Evolutionary conservation across 2,888 invertebrate species (phyloP).

Genomic region (Candidula unifasciata): DNA sequence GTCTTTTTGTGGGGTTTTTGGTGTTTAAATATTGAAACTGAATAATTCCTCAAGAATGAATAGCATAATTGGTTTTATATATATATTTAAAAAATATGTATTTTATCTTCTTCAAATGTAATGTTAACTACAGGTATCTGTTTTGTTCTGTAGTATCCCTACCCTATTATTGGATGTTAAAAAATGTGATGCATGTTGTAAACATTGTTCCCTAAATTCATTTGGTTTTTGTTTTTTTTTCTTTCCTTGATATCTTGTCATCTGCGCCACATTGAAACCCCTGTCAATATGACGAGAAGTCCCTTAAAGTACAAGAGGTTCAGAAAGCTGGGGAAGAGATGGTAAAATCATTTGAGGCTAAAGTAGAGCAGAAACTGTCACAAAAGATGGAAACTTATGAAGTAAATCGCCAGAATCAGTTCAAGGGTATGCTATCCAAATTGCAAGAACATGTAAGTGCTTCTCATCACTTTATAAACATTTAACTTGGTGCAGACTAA

Average conservation of each 20-base stretch:
- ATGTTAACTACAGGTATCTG: no score
- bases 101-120: no score
- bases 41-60: no score
- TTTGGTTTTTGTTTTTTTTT: slow-evolving; percentile 9
- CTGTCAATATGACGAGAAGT: slow-evolving; percentile 54
- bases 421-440: slow-evolving; percentile 88
- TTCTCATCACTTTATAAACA: no score
- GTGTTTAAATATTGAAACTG: no score
- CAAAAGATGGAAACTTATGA: slow-evolving; percentile 93
- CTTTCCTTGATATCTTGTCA: neutral
- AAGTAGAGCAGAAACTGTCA: slow-evolving; percentile 63
- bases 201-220: neutral
- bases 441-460: slow-evolving; percentile 75
- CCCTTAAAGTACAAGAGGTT: slow-evolving; percentile 69
- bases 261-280: neutral
- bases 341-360: slow-evolving; percentile 69
- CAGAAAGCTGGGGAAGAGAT: slow-evolving; percentile 69
- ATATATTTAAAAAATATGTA: no score
- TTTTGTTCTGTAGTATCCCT: no score
- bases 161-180: no score
- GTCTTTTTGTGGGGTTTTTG: no score
- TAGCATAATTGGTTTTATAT: no score
- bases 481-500: neutral
- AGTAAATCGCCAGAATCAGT: slow-evolving; percentile 93
- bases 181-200: no score